Evolutionary conservation across 2,797 vertebrate genomes (phyloP), one percentile per base, ranked within the genome.

Genomic region (Rhadinocentrus ornatus): DNA sequence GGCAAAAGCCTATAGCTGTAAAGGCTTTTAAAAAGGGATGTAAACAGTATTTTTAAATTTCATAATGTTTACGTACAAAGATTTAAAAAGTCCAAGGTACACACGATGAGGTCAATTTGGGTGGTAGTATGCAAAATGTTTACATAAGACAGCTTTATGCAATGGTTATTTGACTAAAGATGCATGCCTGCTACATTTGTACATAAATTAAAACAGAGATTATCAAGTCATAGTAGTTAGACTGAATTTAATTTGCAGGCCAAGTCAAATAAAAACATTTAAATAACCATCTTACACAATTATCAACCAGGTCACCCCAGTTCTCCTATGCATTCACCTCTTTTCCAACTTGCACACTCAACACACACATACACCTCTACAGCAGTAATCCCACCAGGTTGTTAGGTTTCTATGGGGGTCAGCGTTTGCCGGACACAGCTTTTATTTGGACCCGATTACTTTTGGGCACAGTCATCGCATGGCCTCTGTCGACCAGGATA

Each of bases 401-500:
- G 84, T 70, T 48, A 73, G 85, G 87, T 93, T 93, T 94, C 87
- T 83, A 90, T 77, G 71, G 81, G 75, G 89, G 93, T 94, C 92
- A 93, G 92, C 88, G 67, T 93, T 93, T 93, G 86, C 81, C 64
- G 53, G 85, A 89, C 65, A 13, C 78, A 77, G 87, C 93, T 94
- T 93, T 94, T 93, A 92, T 93, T 92, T 90, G 68, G 83, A 70
- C 88, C 85, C 2, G 86, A 92, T 93, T 93, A 92, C 87, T 89
- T 91, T 93, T 80, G 81, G 86, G 82, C 81, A 84, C 83, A 86
- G 90, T 93, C 86, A 87, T 89, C 80, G 88, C 53, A 82, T 84
- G 88, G 90, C 88, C 86, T 87, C 89, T 94, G 91, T 95, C 81
- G 83, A 82, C 83, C 70, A 86, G 89, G 87, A 94, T 94, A 88